phyloP scores from a whole-genome alignment of 2,113 vertebrate genomes.

The Chaetops frenatus region DNA sequence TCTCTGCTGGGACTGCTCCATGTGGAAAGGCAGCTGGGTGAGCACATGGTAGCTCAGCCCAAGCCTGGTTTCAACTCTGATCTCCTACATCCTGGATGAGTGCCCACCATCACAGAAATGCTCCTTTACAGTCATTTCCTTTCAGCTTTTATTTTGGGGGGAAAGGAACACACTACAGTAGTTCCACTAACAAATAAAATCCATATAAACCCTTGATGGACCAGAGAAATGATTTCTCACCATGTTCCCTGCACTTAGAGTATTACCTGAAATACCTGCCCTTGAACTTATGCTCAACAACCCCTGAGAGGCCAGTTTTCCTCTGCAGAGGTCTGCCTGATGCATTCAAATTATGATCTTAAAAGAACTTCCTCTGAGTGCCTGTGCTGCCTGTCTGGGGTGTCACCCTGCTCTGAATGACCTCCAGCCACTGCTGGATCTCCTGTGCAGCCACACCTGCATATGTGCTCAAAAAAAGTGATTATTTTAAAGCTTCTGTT shows the following conservation, averaged over 20 bases:
- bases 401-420: background rate
- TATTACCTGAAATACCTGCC: background rate
- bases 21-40: background rate
- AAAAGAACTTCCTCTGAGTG: background rate
- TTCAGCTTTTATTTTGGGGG: background rate
- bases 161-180: background rate
- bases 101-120: background rate
- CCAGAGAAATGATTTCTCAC: background rate
- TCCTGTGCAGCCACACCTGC: background rate
- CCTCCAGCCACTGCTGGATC: background rate
- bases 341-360: background rate
- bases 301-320: background rate
- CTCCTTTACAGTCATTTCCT: background rate
- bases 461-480: accelerated
- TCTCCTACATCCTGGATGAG: background rate
- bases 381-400: too few species aligned
- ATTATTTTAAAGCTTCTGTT: background rate
- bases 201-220: background rate
- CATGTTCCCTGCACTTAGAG: background rate
- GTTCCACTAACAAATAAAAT: background rate
- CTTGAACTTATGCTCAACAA: background rate
- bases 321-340: background rate
- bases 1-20: background rate
- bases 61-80: background rate
- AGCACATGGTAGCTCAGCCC: background rate